Evolutionary conservation across 2,888 invertebrate species (phyloP).

Genomic region (Drosophila stalkeri): DNA sequence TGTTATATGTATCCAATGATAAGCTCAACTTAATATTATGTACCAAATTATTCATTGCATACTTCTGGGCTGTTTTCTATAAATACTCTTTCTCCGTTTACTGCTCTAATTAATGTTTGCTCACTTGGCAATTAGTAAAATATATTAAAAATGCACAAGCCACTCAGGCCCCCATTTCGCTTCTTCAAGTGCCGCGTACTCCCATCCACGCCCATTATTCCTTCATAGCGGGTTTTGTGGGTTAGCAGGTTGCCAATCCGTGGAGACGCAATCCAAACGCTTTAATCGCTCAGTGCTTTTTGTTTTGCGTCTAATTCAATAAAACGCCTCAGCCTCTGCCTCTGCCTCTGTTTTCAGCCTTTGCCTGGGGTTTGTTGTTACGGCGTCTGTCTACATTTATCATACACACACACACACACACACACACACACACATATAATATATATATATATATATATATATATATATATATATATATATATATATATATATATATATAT

Average conservation of each 20-base stretch:
- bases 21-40: constrained; percentile 6
- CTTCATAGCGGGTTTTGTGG: constrained; percentile 54
- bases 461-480: too few relatives aligned
- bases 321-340: constrained; percentile 45
- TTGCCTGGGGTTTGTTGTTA: constrained; percentile 70
- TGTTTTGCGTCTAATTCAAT: constrained; percentile 71
- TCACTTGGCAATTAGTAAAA: constrained; percentile 41
- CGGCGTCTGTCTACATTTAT: constrained; percentile 70
- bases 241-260: constrained; percentile 49
- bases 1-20: background rate
- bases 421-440: constrained; percentile 24
- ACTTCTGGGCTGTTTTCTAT: constrained; percentile 30
- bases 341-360: constrained; percentile 17
- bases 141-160: constrained; percentile 21
- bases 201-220: background rate
- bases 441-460: too few relatives aligned
- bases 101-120: constrained; percentile 42
- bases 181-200: background rate
- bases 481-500: too few relatives aligned
- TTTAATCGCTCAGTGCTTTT: constrained; percentile 63
- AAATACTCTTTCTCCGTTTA: constrained; percentile 26
- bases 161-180: constrained; percentile 12
- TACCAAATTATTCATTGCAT: constrained; percentile 31
- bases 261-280: constrained; percentile 33
- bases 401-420: constrained; percentile 36